Evolutionary conservation across 2,797 vertebrate species (phyloP).

Genomic region (Amazona ochrocephala): DNA sequence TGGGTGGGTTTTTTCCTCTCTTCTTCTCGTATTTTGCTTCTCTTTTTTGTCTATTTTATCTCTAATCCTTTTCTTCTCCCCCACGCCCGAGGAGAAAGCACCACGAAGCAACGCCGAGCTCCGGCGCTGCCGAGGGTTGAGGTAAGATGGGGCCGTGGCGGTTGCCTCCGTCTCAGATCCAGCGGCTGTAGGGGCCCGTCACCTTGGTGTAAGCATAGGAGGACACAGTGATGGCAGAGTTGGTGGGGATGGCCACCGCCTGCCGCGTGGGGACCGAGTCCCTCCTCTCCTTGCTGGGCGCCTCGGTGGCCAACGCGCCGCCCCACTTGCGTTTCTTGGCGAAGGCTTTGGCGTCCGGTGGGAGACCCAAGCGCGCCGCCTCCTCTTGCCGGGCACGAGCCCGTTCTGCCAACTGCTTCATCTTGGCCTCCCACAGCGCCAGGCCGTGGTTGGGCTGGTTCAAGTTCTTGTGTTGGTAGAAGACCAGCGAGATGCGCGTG

Average conservation of each 20-base stretch:
- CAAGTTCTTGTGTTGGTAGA: constrained; percentile 99
- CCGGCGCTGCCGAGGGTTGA: constrained; percentile 91
- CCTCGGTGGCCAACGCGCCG: constrained; percentile 62
- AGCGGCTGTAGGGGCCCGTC: constrained; percentile 97
- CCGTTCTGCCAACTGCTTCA: constrained; percentile 94
- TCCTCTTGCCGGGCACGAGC: constrained; percentile 91
- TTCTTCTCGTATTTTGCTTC: not conserved
- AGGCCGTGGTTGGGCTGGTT: constrained; percentile 96
- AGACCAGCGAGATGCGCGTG: constrained; percentile 97
- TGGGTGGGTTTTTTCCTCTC: not conserved
- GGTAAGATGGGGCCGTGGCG: constrained; percentile 85
- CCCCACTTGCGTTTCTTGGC: constrained; percentile 98
- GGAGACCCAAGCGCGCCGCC: constrained; percentile 90
- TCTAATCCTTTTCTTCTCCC: constrained; percentile 60
- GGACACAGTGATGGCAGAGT: constrained; percentile 91
- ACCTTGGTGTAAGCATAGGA: constrained; percentile 97
- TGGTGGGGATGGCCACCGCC: constrained; percentile 84
- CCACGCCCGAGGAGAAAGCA: constrained; percentile 90
- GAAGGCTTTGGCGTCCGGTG: constrained; percentile 90
- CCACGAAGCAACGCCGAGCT: constrained; percentile 85
- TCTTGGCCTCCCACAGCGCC: constrained; percentile 97
- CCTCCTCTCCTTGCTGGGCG: constrained; percentile 88
- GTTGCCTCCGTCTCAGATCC: constrained; percentile 82
- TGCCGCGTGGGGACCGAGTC: constrained; percentile 86
- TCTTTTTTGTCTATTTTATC: not conserved